Base-by-base conservation (phyloP, 2,797 vertebrate species). In the Muraenolepis orangiensis region DNA sequence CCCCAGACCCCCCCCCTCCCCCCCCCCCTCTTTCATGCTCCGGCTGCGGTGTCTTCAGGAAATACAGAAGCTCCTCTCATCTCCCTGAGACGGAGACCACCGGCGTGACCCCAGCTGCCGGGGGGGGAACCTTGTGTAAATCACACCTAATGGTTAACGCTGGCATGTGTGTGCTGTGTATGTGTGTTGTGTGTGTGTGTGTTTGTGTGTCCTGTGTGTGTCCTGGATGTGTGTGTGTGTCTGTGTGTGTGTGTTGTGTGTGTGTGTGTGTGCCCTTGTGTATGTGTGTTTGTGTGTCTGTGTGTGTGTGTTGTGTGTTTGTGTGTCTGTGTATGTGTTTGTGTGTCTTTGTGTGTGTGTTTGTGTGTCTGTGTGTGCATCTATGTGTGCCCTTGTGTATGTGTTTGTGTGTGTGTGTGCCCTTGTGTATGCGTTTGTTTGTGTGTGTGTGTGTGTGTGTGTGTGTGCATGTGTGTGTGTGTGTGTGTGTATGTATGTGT, bases 81-180 rank as follows among this genome's bases (percentile, higher is more conserved):
- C 90, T 80, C 74, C 76, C 87, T 83, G 82, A 86, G 90, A 90
- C 86, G 83, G 83, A 90, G 79, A 86, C 87, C 91, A 90, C 86
- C 34, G 87, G 81, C 87, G 79, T 88, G 84, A 90, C 90, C 87
- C 86, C 69, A 61, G 38, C 82, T 79, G 72, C 87, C 79, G 69
- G 71, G 84, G 87, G 86, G 83, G 87, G 86, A 82, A 90, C 84
- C 78, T 16, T 61, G 77, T 74, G 88, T 92, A 87, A 92, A 91
- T 92, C 90, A 89, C 78, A 32, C 32, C 67, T 38, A 32, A 36
- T 71, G 26, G 26, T 23, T 36, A 23, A 38, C 46, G 46, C 18
- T 51, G 46, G 18, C 18, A 16, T 51, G 46, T 51, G 46, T n/a
- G 46, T 13, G n/a, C 14, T 13, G 7, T 40, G 38, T 40, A 13